Evolutionary conservation across 1,140 invertebrate genomes (phyloP).

Genomic region (Tetraneura akinire): DNA sequence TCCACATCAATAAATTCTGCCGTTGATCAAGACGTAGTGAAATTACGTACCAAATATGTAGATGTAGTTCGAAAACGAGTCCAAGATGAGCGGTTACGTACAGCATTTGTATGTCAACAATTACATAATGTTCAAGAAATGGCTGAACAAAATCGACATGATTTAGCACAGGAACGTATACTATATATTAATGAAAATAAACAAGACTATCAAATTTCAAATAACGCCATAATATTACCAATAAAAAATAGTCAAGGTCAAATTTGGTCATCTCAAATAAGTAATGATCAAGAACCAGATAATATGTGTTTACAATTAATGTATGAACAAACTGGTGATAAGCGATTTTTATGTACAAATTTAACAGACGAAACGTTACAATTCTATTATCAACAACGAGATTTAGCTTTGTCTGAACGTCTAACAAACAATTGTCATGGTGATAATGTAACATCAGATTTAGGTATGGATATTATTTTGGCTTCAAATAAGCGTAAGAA

Average conservation of each 20-base stretch:
- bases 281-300: neutral
- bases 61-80: conserved; percentile 4
- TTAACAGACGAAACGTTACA: conserved; percentile 22
- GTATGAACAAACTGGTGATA: conserved; percentile 39
- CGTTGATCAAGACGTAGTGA: conserved; percentile 9
- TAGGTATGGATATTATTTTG: neutral
- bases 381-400: conserved; percentile 7
- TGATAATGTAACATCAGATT: neutral
- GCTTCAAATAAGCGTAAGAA: conserved; percentile 34
- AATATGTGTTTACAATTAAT: conserved; percentile 48
- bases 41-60: conserved; percentile 39
- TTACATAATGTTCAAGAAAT: conserved; percentile 5
- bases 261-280: conserved; percentile 14
- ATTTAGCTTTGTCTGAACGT: neutral
- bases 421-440: neutral
- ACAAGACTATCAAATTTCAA: neutral
- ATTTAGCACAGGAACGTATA: neutral
- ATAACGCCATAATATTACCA: conserved; percentile 11
- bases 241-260: neutral
- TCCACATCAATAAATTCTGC: neutral
- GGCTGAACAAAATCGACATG: conserved; percentile 18
- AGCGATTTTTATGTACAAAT: neutral
- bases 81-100: conserved; percentile 20
- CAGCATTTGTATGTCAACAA: conserved; percentile 4
- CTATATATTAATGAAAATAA: neutral